These are phyloP conservation scores for Malurus leucopterus DNA, from an alignment of 2,797 vertebrate species.

Conservation along the genomic window DNA sequence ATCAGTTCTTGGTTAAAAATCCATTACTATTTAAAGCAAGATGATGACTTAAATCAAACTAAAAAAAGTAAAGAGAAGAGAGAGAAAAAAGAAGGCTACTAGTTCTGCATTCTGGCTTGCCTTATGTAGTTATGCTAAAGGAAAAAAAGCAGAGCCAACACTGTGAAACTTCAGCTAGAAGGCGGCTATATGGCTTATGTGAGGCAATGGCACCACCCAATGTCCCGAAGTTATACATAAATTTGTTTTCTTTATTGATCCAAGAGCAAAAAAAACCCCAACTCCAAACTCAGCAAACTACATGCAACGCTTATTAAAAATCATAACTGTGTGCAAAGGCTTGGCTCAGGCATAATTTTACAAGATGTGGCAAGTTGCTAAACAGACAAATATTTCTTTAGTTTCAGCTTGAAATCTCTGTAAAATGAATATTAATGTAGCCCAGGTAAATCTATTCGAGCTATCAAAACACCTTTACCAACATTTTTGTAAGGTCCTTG, in stretches of 20 bases:
- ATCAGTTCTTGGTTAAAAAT: not conserved
- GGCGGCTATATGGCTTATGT: not conserved
- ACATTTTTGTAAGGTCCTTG: not conserved
- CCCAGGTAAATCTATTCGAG: not conserved
- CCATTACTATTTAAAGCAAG: not conserved
- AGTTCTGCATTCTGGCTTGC: not conserved
- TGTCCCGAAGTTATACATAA: not conserved
- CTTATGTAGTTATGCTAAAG: not conserved
- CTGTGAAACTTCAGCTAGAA: not conserved
- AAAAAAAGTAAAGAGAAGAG: not conserved
- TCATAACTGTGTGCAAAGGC: not conserved
- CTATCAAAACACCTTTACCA: not conserved
- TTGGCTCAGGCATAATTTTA: not conserved
- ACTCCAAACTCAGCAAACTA: not conserved
- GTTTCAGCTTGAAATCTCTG: not conserved
- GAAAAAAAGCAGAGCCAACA: not conserved
- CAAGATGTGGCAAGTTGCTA: not conserved
- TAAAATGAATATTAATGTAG: not conserved
- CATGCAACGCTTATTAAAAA: not conserved
- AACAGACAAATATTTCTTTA: not conserved
- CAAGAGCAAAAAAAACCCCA: not conserved
- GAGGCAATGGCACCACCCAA: slow-evolving; percentile 50
- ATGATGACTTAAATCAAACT: not conserved
- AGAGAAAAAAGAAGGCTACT: not conserved
- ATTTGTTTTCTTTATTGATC: not conserved